phyloP scores from a whole-genome alignment of 2,113 vertebrate species.

The Pampusana beccarii region DNA sequence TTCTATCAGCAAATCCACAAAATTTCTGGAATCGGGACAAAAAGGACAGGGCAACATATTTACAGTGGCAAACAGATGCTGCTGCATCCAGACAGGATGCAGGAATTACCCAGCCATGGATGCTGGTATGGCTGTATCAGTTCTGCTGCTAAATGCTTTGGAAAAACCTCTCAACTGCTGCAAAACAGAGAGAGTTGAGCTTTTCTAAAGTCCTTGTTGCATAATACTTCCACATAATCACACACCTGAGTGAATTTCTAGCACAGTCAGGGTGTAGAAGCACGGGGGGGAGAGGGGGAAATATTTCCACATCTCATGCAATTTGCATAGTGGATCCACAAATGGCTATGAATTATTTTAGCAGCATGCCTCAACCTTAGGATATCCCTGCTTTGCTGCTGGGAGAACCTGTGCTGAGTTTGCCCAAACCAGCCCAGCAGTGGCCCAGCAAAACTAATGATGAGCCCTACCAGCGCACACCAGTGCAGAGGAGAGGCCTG shows the following conservation, averaged over 20 bases:
- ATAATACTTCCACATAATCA: background rate
- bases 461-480: background rate
- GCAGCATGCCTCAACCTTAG: background rate
- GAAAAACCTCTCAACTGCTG: background rate
- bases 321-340: background rate
- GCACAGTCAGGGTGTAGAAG: background rate
- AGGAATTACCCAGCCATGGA: background rate
- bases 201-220: background rate
- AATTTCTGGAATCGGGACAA: background rate
- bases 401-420: background rate
- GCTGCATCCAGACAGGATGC: background rate
- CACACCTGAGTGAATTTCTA: conserved; percentile 11
- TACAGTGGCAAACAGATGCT: background rate
- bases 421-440: background rate
- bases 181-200: background rate
- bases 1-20: background rate
- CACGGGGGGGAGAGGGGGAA: accelerated
- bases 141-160: background rate
- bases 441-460: background rate
- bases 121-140: background rate
- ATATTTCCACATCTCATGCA: background rate
- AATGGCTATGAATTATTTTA: background rate
- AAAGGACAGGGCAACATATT: background rate
- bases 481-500: background rate
- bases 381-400: background rate